Conservation (phyloP, 2,113 vertebrate species). For the Hylia prasina region DNA sequence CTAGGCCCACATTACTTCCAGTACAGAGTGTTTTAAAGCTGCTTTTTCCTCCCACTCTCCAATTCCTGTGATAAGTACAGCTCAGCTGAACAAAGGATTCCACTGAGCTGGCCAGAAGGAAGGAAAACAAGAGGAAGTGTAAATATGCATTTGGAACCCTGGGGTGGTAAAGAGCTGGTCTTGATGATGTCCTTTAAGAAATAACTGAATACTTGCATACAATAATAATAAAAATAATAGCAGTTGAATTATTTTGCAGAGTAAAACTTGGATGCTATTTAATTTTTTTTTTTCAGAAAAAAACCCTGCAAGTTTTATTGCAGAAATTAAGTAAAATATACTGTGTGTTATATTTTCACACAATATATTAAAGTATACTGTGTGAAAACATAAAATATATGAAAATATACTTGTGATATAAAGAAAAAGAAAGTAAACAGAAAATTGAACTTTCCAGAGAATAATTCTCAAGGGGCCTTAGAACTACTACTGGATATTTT, state of each 20-base stretch:
- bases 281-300: not conserved
- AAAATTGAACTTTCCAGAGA: not conserved
- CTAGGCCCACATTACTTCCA: not conserved
- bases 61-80: not conserved
- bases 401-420: not conserved
- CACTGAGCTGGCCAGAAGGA: not conserved
- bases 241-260: not conserved
- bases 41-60: constrained; percentile 14
- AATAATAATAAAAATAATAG: not conserved
- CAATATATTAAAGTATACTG: not conserved
- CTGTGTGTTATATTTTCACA: not conserved
- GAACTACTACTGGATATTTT: not conserved
- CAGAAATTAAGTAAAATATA: not conserved
- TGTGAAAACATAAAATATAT: not conserved
- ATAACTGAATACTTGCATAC: not conserved
- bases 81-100: not conserved
- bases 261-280: not conserved
- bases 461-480: not conserved
- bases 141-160: not conserved
- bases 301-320: not conserved
- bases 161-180: not conserved
- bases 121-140: not conserved
- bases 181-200: not conserved
- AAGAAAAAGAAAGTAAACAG: not conserved
- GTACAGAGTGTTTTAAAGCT: not conserved